Evolutionary conservation across 1,140 invertebrate species (phyloP), one percentile per base, ranked within the genome.

Genomic region (Potamilus streckersoni): DNA sequence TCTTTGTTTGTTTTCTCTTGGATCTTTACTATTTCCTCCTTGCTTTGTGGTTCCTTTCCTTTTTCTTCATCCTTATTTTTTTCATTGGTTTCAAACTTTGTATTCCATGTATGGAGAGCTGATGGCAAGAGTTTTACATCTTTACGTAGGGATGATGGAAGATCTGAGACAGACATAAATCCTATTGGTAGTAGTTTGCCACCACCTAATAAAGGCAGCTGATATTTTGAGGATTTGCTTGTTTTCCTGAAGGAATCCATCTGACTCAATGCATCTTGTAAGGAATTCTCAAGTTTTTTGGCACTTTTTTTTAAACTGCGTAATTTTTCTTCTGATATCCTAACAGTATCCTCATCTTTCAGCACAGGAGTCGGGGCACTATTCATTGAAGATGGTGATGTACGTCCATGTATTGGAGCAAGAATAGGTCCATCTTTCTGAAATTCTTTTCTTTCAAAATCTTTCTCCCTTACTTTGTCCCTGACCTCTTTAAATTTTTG

Each of bases 261-360:
- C 64, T 84, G 83, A 61, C 74, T 71, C 17, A 87, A 77, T 27
- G 84, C 84, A 72, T 84, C 85, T 72, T 85, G 83, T 27, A 87
- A 66, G 55, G 85, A 87, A 58, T 76, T 80, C 73, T 87, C 85
- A 16, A 87, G 79, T 74, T 85, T 85, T 74, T 81, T 82, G 23
- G 85, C 85, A 72, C 83, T 83, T 65, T 77, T 74, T 71, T 82
- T 82, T 60, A 87, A 58, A 20, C 74, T 81, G n/a, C 79, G 70
- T 12, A 87, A 79, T 73, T 81, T 83, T 62, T 87, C 85, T 56
- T 82, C 80, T 0, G 85, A 83, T 23, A 86, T 82, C 57, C 83
- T 81, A 31, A 85, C 83, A 73, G 67, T 78, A 61, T 61, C 80
- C 63, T 69, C 66, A 23, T 82, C 76, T 12, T 66, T 71, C 13